Conservation (phyloP, 2,113 vertebrate species). For the Cebus imitator region DNA sequence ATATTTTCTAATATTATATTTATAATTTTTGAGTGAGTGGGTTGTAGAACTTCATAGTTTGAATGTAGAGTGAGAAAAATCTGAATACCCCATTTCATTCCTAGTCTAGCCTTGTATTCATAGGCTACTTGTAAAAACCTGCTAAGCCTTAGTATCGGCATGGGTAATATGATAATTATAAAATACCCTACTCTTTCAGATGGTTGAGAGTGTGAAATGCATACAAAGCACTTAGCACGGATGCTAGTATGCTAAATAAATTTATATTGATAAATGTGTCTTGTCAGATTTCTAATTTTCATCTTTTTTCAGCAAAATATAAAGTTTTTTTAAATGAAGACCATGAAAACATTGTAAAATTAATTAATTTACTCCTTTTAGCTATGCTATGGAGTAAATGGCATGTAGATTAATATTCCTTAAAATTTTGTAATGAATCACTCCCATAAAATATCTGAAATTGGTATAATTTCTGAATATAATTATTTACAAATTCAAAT, state of each 20-base stretch:
- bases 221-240: neutral
- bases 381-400: neutral
- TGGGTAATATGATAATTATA: neutral
- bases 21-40: neutral
- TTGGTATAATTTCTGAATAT: slow-evolving; percentile 1
- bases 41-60: neutral
- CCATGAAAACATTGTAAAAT: neutral
- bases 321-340: neutral
- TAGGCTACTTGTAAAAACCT: neutral
- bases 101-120: neutral
- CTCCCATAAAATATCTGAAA: neutral
- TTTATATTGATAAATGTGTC: neutral
- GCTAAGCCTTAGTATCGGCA: neutral
- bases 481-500: slow-evolving; percentile 40
- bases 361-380: neutral
- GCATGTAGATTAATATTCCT: neutral
- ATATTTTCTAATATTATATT: neutral
- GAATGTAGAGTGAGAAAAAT: neutral
- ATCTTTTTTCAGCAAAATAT: neutral
- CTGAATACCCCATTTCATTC: neutral
- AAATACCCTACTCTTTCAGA: neutral
- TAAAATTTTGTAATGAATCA: slow-evolving; percentile 25
- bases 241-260: neutral
- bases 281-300: neutral
- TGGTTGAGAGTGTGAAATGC: neutral